Evolutionary conservation across 2,113 vertebrate genomes (phyloP), one percentile per base, ranked within the genome.

Genomic region (Otolemur garnettii): DNA sequence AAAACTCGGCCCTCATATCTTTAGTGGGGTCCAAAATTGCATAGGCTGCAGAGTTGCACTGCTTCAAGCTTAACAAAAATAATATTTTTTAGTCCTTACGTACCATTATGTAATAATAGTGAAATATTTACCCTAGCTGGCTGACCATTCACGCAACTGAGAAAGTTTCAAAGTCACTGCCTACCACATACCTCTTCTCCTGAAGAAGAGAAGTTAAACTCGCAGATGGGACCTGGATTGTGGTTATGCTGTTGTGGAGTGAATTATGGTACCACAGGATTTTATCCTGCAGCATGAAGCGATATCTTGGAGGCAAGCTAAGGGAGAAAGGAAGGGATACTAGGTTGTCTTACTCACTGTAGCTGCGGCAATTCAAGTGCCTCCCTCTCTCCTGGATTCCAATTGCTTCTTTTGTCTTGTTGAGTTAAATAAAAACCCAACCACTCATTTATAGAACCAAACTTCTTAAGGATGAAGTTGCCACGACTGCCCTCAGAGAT

Each of bases 111-210:
- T 69, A 83, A 53, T 3, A n/a, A 45, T 21, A 60, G 60, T 18
- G 42, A 68, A 68, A 13, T n/a, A 79, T 75, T 87, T 45, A 38
- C 15, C 4, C 1, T 80, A 80, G 42, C 69, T 45, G 38, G 26
- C 38, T 89, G 26, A 50, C 12, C 71, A 64, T 35, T 22, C 21
- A 11, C 35, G 85, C 14, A 91, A 53, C 9, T 50, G 19, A 82
- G 79, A 71, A 84, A 93, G 38, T 83, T 62, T 69, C 19, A n/a
- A 38, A 38, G 28, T 91, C 42, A 71, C 69, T 90, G 92, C 53
- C 57, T 64, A 22, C 17, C 15, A 45, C 7, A 60, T 19, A 18
- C 14, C 21, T 35, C 17, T 42, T 12, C 17, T 86, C 12, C 24
- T 62, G n/a, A 78, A 87, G 50, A 93, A 79, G 62, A 83, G 60